A percentile compares a stretch with the other conserved stretches of the same genome.
These are phyloP conservation scores for Brotula barbata DNA, from an alignment of 2,797 vertebrate genomes.

Conservation along the genomic window DNA sequence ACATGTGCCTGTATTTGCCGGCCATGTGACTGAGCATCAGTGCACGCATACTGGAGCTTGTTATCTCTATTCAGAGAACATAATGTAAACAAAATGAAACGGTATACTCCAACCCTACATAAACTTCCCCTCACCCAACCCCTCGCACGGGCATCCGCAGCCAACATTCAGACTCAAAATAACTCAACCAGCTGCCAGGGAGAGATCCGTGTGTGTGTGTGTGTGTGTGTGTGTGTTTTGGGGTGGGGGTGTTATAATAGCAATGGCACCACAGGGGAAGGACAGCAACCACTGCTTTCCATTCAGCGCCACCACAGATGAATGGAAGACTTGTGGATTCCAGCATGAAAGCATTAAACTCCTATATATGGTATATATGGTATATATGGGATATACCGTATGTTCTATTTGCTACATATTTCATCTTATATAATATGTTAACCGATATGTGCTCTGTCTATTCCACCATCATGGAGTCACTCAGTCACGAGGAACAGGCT, in stretches of 20 bases:
- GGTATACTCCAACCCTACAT: slow-evolving; percentile 32
- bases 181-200: slow-evolving; percentile 59
- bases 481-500: slow-evolving; percentile 16
- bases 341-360: slow-evolving; percentile 15
- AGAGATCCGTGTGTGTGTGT: slow-evolving; percentile 5
- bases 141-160: slow-evolving; percentile 4
- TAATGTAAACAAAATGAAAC: slow-evolving; percentile 67
- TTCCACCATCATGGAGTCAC: too few relatives aligned
- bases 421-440: too few relatives aligned
- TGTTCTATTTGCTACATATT: too few relatives aligned
- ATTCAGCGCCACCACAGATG: neutral
- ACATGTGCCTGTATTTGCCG: neutral
- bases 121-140: slow-evolving; percentile 36
- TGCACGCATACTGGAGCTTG: slow-evolving; percentile 10
- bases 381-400: too few relatives aligned
- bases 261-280: slow-evolving; percentile 12
- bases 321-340: slow-evolving; percentile 31
- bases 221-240: slow-evolving; percentile 2
- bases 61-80: slow-evolving; percentile 38
- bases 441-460: too few relatives aligned
- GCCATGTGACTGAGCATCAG: slow-evolving; percentile 5
- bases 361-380: too few relatives aligned
- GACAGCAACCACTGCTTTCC: slow-evolving; percentile 2
- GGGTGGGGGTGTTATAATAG: slow-evolving; percentile 6
- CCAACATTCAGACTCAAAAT: slow-evolving; percentile 60